Percentiles rank a stretch among this genome's conserved stretches.
phyloP scores from a whole-genome alignment of 2,888 invertebrate genomes.

The Drosophila formosana region DNA sequence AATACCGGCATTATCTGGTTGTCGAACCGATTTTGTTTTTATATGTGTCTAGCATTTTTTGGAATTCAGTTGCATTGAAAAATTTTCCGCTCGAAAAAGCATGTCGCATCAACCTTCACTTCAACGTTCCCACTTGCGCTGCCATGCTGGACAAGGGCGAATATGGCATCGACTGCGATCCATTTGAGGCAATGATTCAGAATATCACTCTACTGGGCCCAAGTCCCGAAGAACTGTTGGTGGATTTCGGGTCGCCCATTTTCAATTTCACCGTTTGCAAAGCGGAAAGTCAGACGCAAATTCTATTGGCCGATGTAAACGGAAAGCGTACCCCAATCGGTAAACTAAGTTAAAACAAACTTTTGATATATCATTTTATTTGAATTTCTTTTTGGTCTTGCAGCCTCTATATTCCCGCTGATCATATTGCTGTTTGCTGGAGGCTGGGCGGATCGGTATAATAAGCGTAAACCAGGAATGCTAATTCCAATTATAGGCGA shows the following conservation, averaged over 20 bases:
- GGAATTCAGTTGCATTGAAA: conserved; percentile 82
- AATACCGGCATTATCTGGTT: conserved; percentile 81
- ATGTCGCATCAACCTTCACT: conserved; percentile 84
- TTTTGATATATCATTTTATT: neutral
- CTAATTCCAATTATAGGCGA: conserved; percentile 84
- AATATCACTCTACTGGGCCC: conserved; percentile 72
- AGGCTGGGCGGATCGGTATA: conserved; percentile 85
- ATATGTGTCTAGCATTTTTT: conserved; percentile 82
- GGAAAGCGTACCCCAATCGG: conserved; percentile 84
- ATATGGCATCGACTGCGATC: conserved; percentile 82
- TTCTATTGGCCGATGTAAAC: conserved; percentile 80
- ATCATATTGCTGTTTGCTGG: conserved; percentile 85
- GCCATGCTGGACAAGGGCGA: conserved; percentile 83
- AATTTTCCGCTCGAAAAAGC: conserved; percentile 84
- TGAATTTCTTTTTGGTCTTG: neutral
- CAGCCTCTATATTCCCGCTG: conserved; percentile 84
- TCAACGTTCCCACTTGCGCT: conserved; percentile 77
- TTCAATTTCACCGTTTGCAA: conserved; percentile 84
- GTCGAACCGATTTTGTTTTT: conserved; percentile 84
- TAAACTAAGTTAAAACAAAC: conserved; percentile 42
- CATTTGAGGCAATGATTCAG: conserved; percentile 61
- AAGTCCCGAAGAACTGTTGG: conserved; percentile 48
- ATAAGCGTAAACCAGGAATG: conserved; percentile 84
- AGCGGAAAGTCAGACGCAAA: conserved; percentile 84
- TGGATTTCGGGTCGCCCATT: conserved; percentile 59